Evolutionary conservation across 1,140 invertebrate species (phyloP), one percentile per base, ranked within the genome.

Genomic region (Uloborus diversus): DNA sequence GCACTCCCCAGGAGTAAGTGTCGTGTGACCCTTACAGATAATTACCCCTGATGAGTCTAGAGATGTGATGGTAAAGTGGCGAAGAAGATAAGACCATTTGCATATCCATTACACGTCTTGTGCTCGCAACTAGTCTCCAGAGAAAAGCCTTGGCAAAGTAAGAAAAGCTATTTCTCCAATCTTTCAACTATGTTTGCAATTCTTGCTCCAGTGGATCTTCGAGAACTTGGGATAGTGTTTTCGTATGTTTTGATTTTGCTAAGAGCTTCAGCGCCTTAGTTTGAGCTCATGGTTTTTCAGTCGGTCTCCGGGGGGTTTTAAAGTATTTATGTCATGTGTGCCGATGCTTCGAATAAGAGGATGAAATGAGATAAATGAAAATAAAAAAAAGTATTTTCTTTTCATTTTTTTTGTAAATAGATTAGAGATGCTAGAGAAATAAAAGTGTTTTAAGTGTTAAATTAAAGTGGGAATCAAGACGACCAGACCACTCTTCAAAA

Each of bases 241-340:
- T 25, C 53, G 25, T 57, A 30, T 59, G 57, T 61, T 61, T 61
- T 61, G 57, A 61, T 61, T 61, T 61, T 61, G 57, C 25, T 61
- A 61, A 61, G 57, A 61, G 57, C 28, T 61, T 61, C 17, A 1
- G 17, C 20, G 57, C 13, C 28, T 30, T 32, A 61, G 30, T 61
- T 33, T 32, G 13, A 32, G 57, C 33, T 32, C 20, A 32, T 32
- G 25, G 30, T 53, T n/a, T n/a, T 61, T 28, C 14, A 32, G 28
- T 14, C 13, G 57, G 30, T 61, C 11, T 20, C 9, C 20, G n/a
- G 9, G 23, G 23, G 9, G 23, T 20, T 53, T 53, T 25, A 9
- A 11, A n/a, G n/a, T n/a, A n/a, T n/a, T n/a, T n/a, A n/a, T n/a
- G n/a, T n/a, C n/a, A n/a, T n/a, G n/a, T n/a, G n/a, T n/a, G n/a